These are phyloP conservation scores for Diarsia dahlii DNA, from an alignment of 2,888 invertebrate species.

Conservation along the genomic window DNA sequence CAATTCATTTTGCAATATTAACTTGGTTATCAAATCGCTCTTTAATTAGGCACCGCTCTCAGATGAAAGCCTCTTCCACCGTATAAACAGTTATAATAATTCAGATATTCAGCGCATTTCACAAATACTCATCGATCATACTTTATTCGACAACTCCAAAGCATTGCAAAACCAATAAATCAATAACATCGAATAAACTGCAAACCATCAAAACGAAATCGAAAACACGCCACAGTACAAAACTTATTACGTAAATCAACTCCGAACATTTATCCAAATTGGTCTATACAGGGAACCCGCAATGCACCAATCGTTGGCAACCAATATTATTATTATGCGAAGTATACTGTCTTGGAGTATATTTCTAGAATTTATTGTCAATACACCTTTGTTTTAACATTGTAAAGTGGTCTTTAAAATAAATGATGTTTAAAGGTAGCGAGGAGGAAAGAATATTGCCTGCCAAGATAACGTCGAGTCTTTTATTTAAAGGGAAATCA, in stretches of 20 bases:
- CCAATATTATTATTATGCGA: slow-evolving; percentile 31
- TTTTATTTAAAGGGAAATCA: slow-evolving; percentile 14
- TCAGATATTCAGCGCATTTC: background rate
- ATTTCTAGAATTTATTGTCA: slow-evolving; percentile 43
- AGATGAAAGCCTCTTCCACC: background rate
- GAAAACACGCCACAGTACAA: slow-evolving; percentile 42
- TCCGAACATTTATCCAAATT: slow-evolving; percentile 31
- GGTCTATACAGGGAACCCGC: slow-evolving; percentile 38
- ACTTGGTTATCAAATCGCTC: too few relatives aligned
- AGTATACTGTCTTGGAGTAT: slow-evolving; percentile 25
- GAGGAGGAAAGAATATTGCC: background rate
- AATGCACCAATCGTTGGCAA: slow-evolving; percentile 57
- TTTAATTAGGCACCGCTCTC: too few relatives aligned
- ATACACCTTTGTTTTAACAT: slow-evolving; percentile 36
- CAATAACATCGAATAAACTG: slow-evolving; percentile 8
- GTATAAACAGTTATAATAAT: background rate
- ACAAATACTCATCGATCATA: background rate
- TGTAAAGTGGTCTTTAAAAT: slow-evolving; percentile 31
- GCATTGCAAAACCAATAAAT: slow-evolving; percentile 7
- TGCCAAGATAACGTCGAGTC: slow-evolving; percentile 25
- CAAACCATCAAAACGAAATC: slow-evolving; percentile 14
- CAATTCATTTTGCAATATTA: too few relatives aligned
- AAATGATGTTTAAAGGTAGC: slow-evolving; percentile 31
- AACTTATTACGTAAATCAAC: slow-evolving; percentile 41
- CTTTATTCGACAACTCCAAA: background rate